phyloP scores from a whole-genome alignment of 2,797 vertebrate species.

The Garrulus glandarius region DNA sequence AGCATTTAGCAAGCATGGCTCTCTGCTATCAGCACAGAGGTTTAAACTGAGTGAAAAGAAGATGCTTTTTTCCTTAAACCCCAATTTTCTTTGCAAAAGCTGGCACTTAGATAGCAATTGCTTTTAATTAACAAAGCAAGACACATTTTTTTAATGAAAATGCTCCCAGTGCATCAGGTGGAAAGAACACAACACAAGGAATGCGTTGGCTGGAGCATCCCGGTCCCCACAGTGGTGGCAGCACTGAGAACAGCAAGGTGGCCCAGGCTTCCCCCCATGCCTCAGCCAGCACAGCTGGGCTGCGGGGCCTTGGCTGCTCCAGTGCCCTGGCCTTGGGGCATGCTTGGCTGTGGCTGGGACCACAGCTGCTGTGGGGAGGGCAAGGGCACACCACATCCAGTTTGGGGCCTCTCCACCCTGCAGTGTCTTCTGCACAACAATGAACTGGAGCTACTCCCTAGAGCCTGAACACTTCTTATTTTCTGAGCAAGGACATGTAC shows the following conservation, averaged over 20 bases:
- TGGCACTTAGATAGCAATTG: background rate
- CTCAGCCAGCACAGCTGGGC: fast-evolving
- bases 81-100: background rate
- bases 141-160: background rate
- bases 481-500: background rate
- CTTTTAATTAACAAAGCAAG: constrained; percentile 3
- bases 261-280: background rate
- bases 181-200: background rate
- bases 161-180: background rate
- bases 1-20: background rate
- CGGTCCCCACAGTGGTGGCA: fast-evolving
- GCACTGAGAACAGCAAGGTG: background rate
- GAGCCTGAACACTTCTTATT: background rate
- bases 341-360: fast-evolving
- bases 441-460: background rate
- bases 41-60: background rate
- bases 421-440: background rate
- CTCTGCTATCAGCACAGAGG: background rate
- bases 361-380: background rate
- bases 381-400: background rate
- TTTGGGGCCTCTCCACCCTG: background rate
- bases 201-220: fast-evolving
- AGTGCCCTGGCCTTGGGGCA: too few species aligned
- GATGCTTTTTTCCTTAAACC: background rate
- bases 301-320: background rate